Base-by-base conservation (phyloP, 2,113 vertebrate genomes). In the Psittacus erithacus region DNA sequence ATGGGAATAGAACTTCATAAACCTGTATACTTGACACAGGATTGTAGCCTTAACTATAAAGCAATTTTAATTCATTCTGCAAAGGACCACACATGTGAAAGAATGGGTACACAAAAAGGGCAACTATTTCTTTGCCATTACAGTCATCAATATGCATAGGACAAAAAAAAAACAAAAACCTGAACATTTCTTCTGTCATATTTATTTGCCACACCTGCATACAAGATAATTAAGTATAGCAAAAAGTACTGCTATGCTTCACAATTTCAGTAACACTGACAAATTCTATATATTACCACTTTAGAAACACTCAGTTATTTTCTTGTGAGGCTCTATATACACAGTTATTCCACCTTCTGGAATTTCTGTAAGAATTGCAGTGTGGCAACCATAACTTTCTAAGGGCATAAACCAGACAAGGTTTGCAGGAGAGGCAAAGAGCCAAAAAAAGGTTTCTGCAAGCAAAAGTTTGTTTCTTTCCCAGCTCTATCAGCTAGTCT, bases 391-490 rank as follows among this genome's bases (percentile, higher is more conserved):
- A 5, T 44, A 91, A 57, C 63, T 89, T 52, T 81, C 76, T 78
- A 79, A 82, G 81, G 94, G 81, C 84, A 93, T 15, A 92, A 93
- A 70, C 73, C 86, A 93, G 62, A 64, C 65, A 64, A 86, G 86
- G 81, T 89, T 95, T 91, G 91, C 83, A 92, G 52, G 49, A 97
- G 55, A 92, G 86, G 83, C 93, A 93, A 81, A 67, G 68, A 68
- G 91, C 89, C 95, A 97, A 89, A 65, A 65, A 79, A 87, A 71
- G 49, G 70, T 69, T 92, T 92, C 89, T 89, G 89, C 70, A 85
- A 91, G 94, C 68, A 90, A 46, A 96, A 97, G 94, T 97, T 87
- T 82, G 87, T 89, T 80, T 94, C 93, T 92, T 94, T 96, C 94
- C 84, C 86, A 95, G 93, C 81, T 93, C 49, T 39, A 44, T 68